These are phyloP conservation scores for Mesoclemmys tuberculata DNA, from an alignment of 2,113 vertebrate species.

Conservation along the genomic window DNA sequence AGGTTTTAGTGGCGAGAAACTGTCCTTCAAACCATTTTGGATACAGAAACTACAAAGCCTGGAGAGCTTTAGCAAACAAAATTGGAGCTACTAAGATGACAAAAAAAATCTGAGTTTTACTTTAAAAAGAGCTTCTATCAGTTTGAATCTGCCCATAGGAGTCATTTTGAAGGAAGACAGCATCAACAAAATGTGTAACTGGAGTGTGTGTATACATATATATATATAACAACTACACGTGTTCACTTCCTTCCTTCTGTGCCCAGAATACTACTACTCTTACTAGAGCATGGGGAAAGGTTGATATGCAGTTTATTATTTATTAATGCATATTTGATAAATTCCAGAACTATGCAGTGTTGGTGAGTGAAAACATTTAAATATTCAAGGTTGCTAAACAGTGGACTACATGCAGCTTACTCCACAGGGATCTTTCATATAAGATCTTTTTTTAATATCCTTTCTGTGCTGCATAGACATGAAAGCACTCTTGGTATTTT, in stretches of 20 bases:
- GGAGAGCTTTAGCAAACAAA: neutral
- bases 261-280: neutral
- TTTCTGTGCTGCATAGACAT: neutral
- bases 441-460: too few relatives aligned
- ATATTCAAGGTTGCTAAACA: neutral
- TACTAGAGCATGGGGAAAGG: neutral
- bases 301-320: neutral
- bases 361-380: neutral
- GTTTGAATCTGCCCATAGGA: neutral
- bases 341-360: neutral
- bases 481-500: neutral
- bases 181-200: neutral
- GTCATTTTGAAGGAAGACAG: neutral
- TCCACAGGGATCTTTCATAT: neutral
- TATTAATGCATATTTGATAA: neutral
- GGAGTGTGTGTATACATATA: too few relatives aligned
- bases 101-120: neutral
- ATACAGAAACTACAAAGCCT: neutral
- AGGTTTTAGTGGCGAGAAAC: neutral
- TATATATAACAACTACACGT: neutral
- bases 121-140: slow-evolving; percentile 27
- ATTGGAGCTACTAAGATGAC: neutral
- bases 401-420: neutral
- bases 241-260: neutral
- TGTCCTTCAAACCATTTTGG: neutral